These are phyloP conservation scores for Zygogramma bicolorata DNA, from an alignment of 2,888 invertebrate genomes.

Conservation along the genomic window DNA sequence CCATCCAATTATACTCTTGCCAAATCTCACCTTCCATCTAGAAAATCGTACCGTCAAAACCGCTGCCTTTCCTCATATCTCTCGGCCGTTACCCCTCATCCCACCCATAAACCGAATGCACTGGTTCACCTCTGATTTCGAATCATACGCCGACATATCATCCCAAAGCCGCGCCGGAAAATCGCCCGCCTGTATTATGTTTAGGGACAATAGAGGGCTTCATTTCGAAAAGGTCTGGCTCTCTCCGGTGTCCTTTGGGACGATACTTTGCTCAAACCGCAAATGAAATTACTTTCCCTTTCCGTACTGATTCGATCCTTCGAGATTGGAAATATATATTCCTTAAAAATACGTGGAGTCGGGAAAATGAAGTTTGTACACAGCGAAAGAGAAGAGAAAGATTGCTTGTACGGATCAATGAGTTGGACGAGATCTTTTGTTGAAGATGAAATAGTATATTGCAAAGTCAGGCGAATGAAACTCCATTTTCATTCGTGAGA, in stretches of 20 bases:
- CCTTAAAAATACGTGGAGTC: not conserved
- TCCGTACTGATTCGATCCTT: constrained; percentile 34
- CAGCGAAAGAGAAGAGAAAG: not conserved
- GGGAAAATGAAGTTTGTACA: not conserved
- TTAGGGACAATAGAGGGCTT: constrained; percentile 52
- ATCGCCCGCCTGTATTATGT: constrained; percentile 46
- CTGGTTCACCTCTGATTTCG: constrained; percentile 21
- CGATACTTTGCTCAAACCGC: constrained; percentile 47
- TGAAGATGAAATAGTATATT: no score
- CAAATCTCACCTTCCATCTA: no score
- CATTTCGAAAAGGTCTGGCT: constrained; percentile 50
- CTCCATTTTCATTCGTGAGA: no score
- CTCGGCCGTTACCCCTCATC: not conserved
- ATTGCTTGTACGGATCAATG: no score
- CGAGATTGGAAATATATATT: constrained; percentile 32
- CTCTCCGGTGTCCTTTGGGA: constrained; percentile 48
- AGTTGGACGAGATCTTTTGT: no score
- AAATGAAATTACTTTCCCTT: constrained; percentile 45
- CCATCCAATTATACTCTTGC: no score
- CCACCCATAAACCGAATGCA: constrained; percentile 5
- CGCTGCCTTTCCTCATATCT: not conserved
- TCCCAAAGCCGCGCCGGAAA: constrained; percentile 41
- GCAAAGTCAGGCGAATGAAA: no score
- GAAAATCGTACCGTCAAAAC: no score
- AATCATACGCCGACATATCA: constrained; percentile 27